Evolutionary conservation across 2,797 vertebrate species (phyloP), one percentile per base, ranked within the genome.

Genomic region (Telmatherina bonti): DNA sequence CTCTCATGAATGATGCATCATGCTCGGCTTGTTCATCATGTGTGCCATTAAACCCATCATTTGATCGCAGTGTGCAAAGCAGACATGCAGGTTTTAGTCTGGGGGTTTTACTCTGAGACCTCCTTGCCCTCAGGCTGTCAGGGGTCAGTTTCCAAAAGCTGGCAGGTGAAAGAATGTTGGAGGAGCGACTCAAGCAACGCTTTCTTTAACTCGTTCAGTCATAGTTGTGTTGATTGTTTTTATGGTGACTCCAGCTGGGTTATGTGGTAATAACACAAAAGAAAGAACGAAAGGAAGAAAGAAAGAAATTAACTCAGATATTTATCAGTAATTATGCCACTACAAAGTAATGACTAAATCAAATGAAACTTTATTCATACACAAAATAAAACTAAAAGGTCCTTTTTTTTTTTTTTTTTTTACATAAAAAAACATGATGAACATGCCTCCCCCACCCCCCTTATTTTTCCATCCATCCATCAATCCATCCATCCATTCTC

Each of bases 1-100:
- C 36, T 26, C 13, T 65, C 36, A 62, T 74, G 68, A 69, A 41
- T 36, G 43, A 61, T 63, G 62, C 45, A 70, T 82, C 69, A 59
- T 26, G 57, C 68, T 7, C 54, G 49, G 31, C 62, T n/a, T n/a
- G 62, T 62, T 88, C 65, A 81, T 86, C 68, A 68, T 74, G 43
- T 78, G 35, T 33, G 9, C 45, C 59, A 66, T 70, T 63, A 85
- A 74, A 61, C 53, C 61, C 67, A 69, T 67, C 62, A 85, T 71
- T 31, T 62, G 80, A 85, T 76, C 74, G 79, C 58, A 9, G 49
- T 7, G 67, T 66, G 66, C 55, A 77, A 68, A 75, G 36, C 74
- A 85, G 82, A 75, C 72, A 43, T 59, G 68, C 62, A 56, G 27
- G 62, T 55, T 51, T 30, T 26, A 58, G 35, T 35, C 29, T 35